A percentile compares a stretch with the other conserved stretches of the same genome.
These are phyloP conservation scores for Trissolcus japonicus DNA, from an alignment of 2,888 invertebrate genomes.

Conservation along the genomic window DNA sequence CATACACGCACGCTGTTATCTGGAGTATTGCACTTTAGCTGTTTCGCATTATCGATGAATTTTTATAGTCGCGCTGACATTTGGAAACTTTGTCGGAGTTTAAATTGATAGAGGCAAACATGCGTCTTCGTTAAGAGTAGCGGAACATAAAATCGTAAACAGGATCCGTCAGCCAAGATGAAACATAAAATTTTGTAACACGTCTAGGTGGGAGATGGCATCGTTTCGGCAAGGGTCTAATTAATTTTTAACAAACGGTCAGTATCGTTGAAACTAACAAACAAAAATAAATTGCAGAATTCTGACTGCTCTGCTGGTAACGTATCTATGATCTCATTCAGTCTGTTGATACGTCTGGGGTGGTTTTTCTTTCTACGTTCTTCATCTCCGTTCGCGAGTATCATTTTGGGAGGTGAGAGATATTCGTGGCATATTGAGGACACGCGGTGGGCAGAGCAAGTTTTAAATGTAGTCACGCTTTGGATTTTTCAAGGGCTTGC, in stretches of 20 bases:
- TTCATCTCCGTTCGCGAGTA: neutral
- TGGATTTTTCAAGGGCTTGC: constrained; percentile 85
- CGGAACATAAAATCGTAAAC: too few species aligned
- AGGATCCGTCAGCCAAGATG: too few species aligned
- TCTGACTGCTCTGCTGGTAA: constrained; percentile 2
- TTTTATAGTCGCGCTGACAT: constrained; percentile 1
- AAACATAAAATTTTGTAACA: too few species aligned
- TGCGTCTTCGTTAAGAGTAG: too few species aligned
- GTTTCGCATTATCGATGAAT: constrained; percentile 12
- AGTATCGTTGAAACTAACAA: too few species aligned
- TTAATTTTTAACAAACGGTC: too few species aligned
- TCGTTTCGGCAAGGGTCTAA: too few species aligned
- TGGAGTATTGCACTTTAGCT: constrained; percentile 47
- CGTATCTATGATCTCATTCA: constrained; percentile 61
- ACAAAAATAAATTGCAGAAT: too few species aligned
- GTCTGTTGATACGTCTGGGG: constrained; percentile 59
- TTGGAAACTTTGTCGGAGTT: too few species aligned
- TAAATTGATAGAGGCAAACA: too few species aligned
- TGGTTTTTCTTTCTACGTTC: constrained; percentile 52
- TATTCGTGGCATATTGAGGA: constrained; percentile 67
- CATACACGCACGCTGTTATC: constrained; percentile 9
- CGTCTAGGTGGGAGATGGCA: too few species aligned
- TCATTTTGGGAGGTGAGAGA: constrained; percentile 56
- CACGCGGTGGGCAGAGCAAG: constrained; percentile 29
- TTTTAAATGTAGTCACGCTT: constrained; percentile 70